A percentile compares a stretch with the other conserved stretches of the same genome.
Evolutionary conservation across 2,888 invertebrate species (phyloP).

Genomic region (Chloroclystis v-ata): DNA sequence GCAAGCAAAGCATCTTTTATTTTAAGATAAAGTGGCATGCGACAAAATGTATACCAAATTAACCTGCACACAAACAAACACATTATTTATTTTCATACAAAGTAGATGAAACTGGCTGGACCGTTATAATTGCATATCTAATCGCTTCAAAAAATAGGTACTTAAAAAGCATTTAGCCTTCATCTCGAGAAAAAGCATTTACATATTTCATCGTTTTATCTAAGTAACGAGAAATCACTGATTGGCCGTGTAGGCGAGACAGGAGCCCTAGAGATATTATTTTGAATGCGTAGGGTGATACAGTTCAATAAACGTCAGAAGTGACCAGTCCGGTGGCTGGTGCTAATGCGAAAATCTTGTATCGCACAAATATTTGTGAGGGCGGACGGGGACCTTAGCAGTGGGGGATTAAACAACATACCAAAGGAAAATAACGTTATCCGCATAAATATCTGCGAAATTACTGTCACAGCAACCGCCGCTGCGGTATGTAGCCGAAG

Average conservation of each 20-base stretch:
- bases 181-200: too few species aligned
- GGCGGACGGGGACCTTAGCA: slow-evolving; percentile 38
- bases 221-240: slow-evolving; percentile 4
- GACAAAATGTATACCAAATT: too few species aligned
- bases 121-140: too few species aligned
- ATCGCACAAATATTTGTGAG: slow-evolving; percentile 56
- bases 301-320: slow-evolving; percentile 48
- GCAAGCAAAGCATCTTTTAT: too few species aligned
- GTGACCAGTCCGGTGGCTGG: slow-evolving; percentile 38
- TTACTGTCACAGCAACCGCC: background rate
- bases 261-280: slow-evolving; percentile 21
- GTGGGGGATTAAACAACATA: slow-evolving; percentile 29
- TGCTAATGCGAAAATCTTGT: slow-evolving; percentile 67
- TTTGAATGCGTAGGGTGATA: slow-evolving; percentile 29
- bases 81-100: too few species aligned
- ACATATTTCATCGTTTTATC: background rate
- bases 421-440: background rate
- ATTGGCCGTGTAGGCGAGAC: slow-evolving; percentile 28
- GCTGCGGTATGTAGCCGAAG: too few species aligned
- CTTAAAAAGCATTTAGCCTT: too few species aligned
- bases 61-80: too few species aligned
- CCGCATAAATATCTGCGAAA: background rate
- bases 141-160: too few species aligned
- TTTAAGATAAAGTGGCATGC: too few species aligned
- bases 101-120: too few species aligned